phyloP scores from a whole-genome alignment of 1,140 invertebrate species.

The Achroia grisella region DNA sequence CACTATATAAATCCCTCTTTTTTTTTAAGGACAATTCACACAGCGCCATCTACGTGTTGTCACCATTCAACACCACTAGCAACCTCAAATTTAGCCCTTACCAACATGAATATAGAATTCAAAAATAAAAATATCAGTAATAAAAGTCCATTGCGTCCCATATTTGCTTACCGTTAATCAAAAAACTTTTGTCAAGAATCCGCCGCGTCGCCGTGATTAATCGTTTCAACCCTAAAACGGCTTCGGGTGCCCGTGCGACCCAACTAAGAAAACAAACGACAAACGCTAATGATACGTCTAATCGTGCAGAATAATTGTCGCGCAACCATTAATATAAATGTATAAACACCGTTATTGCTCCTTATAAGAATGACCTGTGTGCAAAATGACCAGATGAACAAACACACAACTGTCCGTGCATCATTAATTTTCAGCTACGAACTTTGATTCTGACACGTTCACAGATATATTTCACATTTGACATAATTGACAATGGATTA shows the following conservation, averaged over 20 bases:
- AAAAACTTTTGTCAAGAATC: slow-evolving; percentile 51
- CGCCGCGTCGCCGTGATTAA: slow-evolving; percentile 42
- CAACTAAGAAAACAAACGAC: slow-evolving; percentile 55
- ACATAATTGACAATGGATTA: no score
- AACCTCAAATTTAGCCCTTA: background rate
- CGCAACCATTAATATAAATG: slow-evolving; percentile 42
- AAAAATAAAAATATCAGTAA: background rate
- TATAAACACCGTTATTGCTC: slow-evolving; percentile 30
- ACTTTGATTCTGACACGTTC: slow-evolving; percentile 5
- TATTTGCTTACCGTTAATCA: slow-evolving; percentile 51
- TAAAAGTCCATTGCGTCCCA: slow-evolving; percentile 24
- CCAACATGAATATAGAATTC: background rate
- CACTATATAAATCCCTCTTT: slow-evolving; percentile 9
- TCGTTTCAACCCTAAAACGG: slow-evolving; percentile 46
- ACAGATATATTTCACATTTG: no score
- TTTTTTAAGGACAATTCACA: no score
- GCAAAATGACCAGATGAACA: slow-evolving; percentile 47
- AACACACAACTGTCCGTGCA: slow-evolving; percentile 47
- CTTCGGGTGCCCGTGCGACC: slow-evolving; percentile 27
- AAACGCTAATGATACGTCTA: slow-evolving; percentile 60
- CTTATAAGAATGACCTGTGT: slow-evolving; percentile 59
- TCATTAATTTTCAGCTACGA: slow-evolving; percentile 46
- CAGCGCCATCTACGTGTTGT: no score
- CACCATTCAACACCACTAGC: background rate
- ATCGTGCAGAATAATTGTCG: slow-evolving; percentile 61